Evolutionary conservation across 2,888 invertebrate genomes (phyloP), one percentile per base, ranked within the genome.

Genomic region (Drosophila koepferae): DNA sequence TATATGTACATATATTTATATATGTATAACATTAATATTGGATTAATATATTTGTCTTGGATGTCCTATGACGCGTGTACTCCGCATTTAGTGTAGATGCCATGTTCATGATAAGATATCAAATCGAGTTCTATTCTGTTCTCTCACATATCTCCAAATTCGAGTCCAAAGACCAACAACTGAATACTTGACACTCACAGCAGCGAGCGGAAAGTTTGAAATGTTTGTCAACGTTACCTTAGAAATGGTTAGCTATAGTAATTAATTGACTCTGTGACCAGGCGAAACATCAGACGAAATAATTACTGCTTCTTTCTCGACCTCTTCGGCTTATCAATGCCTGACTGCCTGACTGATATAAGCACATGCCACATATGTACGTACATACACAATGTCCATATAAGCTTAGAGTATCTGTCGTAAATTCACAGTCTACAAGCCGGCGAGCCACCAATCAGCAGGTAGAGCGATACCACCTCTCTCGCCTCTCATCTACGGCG

Each of bases 251-350:
- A 23, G 23, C 44, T 67, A 34, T 67, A 34, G 36, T 48, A 51
- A 61, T 64, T 72, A 51, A 61, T 73, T 60, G 38, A 46, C 51
- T 48, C 51, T 48, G 23, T 60, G 64, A 62, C 40, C 53, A 31
- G 53, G n/a, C 60, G 31, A 59, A 63, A 40, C 28, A 59, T 41
- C 66, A 55, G 67, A 62, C 59, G 46, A 40, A 14, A 53, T 48
- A 60, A 72, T 54, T 36, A 44, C 28, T 36, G 54, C n/a, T 41
- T 31, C 10, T 36, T 56, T 49, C 34, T 36, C 31, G 36, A 23
- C 53, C 44, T 56, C 28, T 51, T 63, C 62, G 59, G 56, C 68
- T 80, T 80, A 76, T 80, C 69, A 72, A 18, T 8, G 23, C 23
- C 23, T 23, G 36, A 61, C 10, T 53, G 44, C 31, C 56, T 49